Conservation (phyloP, 2,888 invertebrate genomes). For the Oscheius onirici region DNA sequence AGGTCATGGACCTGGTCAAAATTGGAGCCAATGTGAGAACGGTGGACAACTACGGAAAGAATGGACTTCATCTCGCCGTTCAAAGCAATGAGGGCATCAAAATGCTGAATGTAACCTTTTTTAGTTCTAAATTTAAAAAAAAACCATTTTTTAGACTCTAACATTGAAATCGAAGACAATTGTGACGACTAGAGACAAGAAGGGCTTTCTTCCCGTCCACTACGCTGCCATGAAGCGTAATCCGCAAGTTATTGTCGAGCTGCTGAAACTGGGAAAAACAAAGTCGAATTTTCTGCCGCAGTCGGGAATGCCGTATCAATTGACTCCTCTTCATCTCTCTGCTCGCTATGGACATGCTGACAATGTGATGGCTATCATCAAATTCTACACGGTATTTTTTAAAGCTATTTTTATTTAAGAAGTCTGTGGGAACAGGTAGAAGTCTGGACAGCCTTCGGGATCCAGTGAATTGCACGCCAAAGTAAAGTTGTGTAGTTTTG, state of each 20-base stretch:
- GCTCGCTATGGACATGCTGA: conserved; percentile 75
- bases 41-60: conserved; percentile 2
- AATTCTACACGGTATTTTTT: neutral
- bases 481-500: no score
- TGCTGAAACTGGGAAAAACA: neutral
- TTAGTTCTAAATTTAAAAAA: no score
- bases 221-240: conserved; percentile 12
- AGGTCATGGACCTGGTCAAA: conserved; percentile 15
- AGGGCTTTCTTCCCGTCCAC: conserved; percentile 17
- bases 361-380: conserved; percentile 5
- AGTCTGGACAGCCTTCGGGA: no score
- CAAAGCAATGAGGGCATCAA: neutral
- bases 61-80: conserved; percentile 11
- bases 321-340: conserved; percentile 94
- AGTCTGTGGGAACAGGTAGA: neutral
- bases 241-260: conserved; percentile 1
- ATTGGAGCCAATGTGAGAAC: conserved; percentile 8
- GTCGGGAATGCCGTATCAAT: conserved; percentile 71
- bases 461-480: no score
- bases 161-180: neutral
- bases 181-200: neutral
- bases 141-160: neutral
- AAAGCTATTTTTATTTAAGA: neutral
- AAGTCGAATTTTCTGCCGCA: neutral
- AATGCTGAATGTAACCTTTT: neutral